A percentile compares a stretch with the other conserved stretches of the same genome.
These are phyloP conservation scores for Perdita meconis DNA, from an alignment of 2,888 invertebrate genomes.

Conservation along the genomic window DNA sequence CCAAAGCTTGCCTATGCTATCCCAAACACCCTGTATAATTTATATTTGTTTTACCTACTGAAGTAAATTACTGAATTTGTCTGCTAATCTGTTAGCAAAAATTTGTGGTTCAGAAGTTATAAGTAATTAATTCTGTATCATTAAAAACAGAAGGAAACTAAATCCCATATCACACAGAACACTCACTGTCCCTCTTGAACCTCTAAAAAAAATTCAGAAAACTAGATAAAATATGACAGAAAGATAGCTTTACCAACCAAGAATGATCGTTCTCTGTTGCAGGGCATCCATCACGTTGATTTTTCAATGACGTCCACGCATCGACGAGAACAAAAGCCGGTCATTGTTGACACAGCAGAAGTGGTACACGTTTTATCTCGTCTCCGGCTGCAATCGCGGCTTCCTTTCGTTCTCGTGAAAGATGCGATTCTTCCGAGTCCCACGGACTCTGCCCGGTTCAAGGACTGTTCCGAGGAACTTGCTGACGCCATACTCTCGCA, in stretches of 20 bases:
- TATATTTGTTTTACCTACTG: too few relatives aligned
- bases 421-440: constrained; percentile 50
- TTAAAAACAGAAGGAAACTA: background rate
- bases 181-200: too few relatives aligned
- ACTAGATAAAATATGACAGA: background rate
- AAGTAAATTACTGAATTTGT: too few relatives aligned
- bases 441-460: constrained; percentile 54
- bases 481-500: constrained; percentile 56
- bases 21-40: too few relatives aligned
- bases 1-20: too few relatives aligned
- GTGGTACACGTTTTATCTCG: constrained; percentile 66
- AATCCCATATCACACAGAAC: too few relatives aligned
- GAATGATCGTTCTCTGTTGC: background rate
- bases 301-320: constrained; percentile 11
- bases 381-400: constrained; percentile 54
- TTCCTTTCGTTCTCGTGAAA: constrained; percentile 55
- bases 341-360: constrained; percentile 33
- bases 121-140: too few relatives aligned
- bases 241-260: background rate
- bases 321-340: constrained; percentile 8
- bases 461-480: constrained; percentile 56
- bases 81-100: too few relatives aligned
- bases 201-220: too few relatives aligned
- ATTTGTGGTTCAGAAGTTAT: too few relatives aligned
- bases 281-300: background rate